Conservation (phyloP, 2,113 vertebrate genomes). For the Lanius collurio region DNA sequence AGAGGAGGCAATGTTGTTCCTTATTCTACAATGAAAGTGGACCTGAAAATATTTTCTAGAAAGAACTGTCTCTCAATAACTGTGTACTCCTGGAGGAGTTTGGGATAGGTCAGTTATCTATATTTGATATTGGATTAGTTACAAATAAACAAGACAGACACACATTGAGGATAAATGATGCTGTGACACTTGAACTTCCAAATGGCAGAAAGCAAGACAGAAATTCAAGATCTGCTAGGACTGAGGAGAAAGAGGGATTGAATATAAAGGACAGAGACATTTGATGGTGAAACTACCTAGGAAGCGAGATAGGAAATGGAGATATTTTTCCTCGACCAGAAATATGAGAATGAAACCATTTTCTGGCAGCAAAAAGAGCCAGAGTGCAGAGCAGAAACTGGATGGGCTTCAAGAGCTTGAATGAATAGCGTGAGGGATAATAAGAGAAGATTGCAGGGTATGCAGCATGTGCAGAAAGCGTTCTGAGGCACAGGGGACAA, state of each 20-base stretch:
- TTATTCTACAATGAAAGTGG: neutral
- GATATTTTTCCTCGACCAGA: constrained; percentile 37
- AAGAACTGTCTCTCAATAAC: neutral
- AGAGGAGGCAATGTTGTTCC: neutral
- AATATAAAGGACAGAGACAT: neutral
- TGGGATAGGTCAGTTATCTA: neutral
- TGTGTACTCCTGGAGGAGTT: neutral
- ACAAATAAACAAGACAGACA: neutral
- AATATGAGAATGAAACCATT: constrained; percentile 42
- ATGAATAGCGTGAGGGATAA: constrained; percentile 38
- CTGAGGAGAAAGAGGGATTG: neutral
- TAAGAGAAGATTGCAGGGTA: constrained; percentile 54
- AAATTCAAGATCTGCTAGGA: neutral
- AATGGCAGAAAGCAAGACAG: neutral
- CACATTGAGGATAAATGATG: neutral
- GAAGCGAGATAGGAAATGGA: constrained; percentile 43
- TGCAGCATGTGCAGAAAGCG: neutral
- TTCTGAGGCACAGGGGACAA: neutral
- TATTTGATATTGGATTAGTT: neutral
- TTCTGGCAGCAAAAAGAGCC: constrained; percentile 43
- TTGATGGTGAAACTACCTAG: constrained; percentile 21
- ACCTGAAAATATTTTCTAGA: neutral
- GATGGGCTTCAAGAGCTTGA: constrained; percentile 57
- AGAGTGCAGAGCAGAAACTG: constrained; percentile 36
- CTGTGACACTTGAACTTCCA: neutral